Evolutionary conservation across 2,888 invertebrate genomes (phyloP).

Genomic region (Polydrusus tereticollis): DNA sequence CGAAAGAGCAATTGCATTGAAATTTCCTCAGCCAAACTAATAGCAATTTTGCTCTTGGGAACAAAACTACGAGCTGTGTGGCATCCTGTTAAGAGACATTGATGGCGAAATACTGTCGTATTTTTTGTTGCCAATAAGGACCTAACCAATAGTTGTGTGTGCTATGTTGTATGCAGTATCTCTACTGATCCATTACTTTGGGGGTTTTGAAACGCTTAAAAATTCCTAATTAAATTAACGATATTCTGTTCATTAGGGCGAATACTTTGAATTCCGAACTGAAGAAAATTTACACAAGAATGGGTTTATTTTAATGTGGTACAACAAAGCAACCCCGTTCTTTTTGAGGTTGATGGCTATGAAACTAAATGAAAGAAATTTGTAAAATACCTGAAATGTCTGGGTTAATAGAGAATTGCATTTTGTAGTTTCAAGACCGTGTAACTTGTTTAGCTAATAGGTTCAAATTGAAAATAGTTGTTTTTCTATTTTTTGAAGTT

Average conservation of each 20-base stretch:
- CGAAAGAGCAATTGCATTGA: too few species aligned
- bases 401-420: background rate
- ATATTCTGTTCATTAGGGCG: background rate
- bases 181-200: too few species aligned
- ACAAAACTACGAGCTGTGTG: too few species aligned
- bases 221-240: background rate
- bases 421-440: background rate
- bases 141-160: too few species aligned
- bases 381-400: background rate
- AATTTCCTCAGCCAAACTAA: too few species aligned
- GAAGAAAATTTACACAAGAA: background rate
- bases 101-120: too few species aligned
- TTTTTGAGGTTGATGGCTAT: background rate
- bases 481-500: background rate
- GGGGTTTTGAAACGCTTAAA: too few species aligned
- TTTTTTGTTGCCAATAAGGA: too few species aligned
- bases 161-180: too few species aligned
- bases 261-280: background rate
- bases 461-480: too few species aligned
- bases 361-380: background rate
- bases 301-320: constrained; percentile 6
- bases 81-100: too few species aligned
- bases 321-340: background rate
- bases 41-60: too few species aligned
- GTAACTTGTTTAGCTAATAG: background rate